Evolutionary conservation across 2,888 invertebrate genomes (phyloP).

Genomic region (Caenorhabditis imperialis): DNA sequence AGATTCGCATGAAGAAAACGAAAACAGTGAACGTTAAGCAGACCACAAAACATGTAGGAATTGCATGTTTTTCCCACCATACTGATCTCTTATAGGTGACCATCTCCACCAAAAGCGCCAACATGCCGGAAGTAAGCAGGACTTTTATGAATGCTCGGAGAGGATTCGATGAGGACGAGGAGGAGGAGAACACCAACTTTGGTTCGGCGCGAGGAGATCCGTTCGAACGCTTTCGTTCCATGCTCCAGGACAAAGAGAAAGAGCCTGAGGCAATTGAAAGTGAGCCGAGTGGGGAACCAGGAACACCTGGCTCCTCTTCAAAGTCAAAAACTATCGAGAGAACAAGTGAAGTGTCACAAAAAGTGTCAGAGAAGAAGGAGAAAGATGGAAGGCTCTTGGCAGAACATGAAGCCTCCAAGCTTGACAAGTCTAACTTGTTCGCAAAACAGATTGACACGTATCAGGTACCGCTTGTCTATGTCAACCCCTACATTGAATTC

Average conservation of each 20-base stretch:
- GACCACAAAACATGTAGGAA: slow-evolving; percentile 68
- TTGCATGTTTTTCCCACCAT: neutral
- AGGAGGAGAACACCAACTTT: slow-evolving; percentile 66
- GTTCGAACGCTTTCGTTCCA: slow-evolving; percentile 50
- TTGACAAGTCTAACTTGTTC: slow-evolving; percentile 70
- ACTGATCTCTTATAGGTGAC: slow-evolving; percentile 54
- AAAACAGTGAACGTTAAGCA: slow-evolving; percentile 71
- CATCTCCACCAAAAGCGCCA: slow-evolving; percentile 69
- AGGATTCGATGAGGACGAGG: slow-evolving; percentile 68
- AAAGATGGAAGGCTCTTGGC: slow-evolving; percentile 69
- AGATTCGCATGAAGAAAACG: slow-evolving; percentile 72
- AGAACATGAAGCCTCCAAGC: slow-evolving; percentile 72
- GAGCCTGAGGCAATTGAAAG: slow-evolving; percentile 27
- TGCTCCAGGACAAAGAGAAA: slow-evolving; percentile 46
- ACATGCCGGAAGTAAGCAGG: slow-evolving; percentile 62
- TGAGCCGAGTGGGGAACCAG: slow-evolving; percentile 18
- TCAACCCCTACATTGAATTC: too few species aligned
- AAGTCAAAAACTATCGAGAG: slow-evolving; percentile 74
- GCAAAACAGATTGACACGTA: slow-evolving; percentile 71
- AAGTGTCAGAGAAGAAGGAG: slow-evolving; percentile 69
- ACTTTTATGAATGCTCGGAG: slow-evolving; percentile 65
- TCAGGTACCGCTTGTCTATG: slow-evolving; percentile 62
- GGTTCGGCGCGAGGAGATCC: slow-evolving; percentile 40
- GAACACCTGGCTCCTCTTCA: slow-evolving; percentile 55
- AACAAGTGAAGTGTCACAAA: slow-evolving; percentile 72